Evolutionary conservation across 2,797 vertebrate species (phyloP).

Genomic region (Erithacus rubecula): DNA sequence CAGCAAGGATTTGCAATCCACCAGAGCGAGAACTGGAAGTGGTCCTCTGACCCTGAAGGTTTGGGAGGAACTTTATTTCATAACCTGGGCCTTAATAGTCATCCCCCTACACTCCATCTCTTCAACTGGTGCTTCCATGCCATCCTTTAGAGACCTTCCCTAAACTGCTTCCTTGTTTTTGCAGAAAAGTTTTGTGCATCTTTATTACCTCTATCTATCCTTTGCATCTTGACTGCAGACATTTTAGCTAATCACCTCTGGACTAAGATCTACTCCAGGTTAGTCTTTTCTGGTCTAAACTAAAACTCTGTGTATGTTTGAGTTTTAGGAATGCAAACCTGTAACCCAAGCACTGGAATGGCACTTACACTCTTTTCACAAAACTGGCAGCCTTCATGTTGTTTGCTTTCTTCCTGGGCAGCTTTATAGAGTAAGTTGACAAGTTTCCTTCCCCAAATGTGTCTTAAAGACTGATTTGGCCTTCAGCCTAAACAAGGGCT

Average conservation of each 20-base stretch:
- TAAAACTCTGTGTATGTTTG: background rate
- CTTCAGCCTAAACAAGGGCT: background rate
- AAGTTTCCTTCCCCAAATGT: background rate
- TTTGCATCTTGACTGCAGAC: background rate
- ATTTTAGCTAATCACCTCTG: background rate
- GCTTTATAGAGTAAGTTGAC: background rate
- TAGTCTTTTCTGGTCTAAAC: background rate
- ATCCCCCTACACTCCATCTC: background rate
- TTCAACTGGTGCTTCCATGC: background rate
- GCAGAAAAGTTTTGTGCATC: background rate
- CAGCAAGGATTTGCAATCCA: background rate
- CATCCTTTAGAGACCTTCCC: background rate
- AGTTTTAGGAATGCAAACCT: background rate
- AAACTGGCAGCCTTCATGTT: background rate
- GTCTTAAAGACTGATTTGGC: background rate
- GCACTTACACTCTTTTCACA: background rate
- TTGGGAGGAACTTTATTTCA: background rate
- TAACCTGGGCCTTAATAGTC: background rate
- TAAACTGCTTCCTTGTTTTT: background rate
- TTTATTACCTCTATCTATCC: background rate
- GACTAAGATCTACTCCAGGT: background rate
- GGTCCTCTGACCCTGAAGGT: background rate
- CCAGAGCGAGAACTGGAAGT: background rate
- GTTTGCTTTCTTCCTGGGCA: background rate
- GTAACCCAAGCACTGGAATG: background rate